Evolutionary conservation across 1,140 invertebrate genomes (phyloP).

Genomic region (Lerema accius): DNA sequence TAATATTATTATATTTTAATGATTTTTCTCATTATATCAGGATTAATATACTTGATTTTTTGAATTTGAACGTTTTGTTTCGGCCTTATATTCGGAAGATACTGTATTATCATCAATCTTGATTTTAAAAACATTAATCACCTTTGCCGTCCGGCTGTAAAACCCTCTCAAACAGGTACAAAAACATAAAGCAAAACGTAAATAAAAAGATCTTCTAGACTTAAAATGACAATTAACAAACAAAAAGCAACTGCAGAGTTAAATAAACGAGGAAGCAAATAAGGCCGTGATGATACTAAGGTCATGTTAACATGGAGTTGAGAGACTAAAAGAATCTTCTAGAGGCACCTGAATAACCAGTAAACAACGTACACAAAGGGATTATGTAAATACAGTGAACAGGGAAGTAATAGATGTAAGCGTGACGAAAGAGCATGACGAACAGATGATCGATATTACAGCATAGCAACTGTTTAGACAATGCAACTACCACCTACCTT

Average conservation of each 20-base stretch:
- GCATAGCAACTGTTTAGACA: background rate
- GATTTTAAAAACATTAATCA: too few species aligned
- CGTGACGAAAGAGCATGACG: slow-evolving; percentile 1
- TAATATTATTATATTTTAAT: too few species aligned
- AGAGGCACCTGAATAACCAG: background rate
- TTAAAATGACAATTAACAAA: background rate
- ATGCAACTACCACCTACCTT: too few species aligned
- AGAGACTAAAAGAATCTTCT: background rate
- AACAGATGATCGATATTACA: background rate
- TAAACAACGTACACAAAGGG: slow-evolving; percentile 1
- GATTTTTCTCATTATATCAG: too few species aligned
- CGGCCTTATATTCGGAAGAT: too few species aligned
- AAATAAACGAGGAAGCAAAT: background rate
- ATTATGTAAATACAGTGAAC: slow-evolving; percentile 1
- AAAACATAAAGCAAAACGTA: too few species aligned
- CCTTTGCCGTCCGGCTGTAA: too few species aligned
- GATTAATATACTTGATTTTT: too few species aligned
- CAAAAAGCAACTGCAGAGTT: background rate
- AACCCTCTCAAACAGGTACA: too few species aligned
- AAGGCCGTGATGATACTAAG: background rate
- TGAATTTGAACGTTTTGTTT: too few species aligned
- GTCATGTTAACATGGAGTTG: background rate
- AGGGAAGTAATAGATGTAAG: background rate
- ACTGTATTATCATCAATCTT: too few species aligned
- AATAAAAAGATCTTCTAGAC: background rate